phyloP scores from a whole-genome alignment of 64 coral and sea anemone species.

The Montipora sp. region DNA sequence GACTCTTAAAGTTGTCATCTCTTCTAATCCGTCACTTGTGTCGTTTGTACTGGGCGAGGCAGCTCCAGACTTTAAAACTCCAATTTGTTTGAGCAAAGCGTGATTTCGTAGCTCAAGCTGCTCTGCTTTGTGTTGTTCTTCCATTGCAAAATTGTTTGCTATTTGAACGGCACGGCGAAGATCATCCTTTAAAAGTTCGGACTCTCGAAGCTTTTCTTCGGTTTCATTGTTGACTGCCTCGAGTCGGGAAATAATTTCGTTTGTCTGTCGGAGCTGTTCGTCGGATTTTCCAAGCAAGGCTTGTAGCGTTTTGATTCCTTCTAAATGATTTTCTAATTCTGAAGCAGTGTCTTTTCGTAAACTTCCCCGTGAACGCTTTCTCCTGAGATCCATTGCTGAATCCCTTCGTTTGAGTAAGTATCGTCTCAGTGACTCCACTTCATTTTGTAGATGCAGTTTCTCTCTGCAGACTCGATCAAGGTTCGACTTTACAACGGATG shows the following conservation, averaged over 20 bases:
- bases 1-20: background rate
- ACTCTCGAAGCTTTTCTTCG: conserved; percentile 66
- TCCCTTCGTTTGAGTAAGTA: conserved; percentile 49
- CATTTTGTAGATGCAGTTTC: conserved; percentile 71
- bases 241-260: conserved; percentile 63
- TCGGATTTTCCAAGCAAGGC: conserved; percentile 61
- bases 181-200: conserved; percentile 48
- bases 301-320: conserved; percentile 71
- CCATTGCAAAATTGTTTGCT: conserved; percentile 67
- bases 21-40: conserved; percentile 1
- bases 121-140: conserved; percentile 50
- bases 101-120: conserved; percentile 37
- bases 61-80: background rate
- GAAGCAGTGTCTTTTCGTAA: background rate
- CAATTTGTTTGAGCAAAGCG: conserved; percentile 38
- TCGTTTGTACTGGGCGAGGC: background rate
- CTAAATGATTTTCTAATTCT: conserved; percentile 39
- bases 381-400: conserved; percentile 51
- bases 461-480: conserved; percentile 64
- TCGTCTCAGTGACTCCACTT: conserved; percentile 49
- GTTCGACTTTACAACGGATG: conserved; percentile 57
- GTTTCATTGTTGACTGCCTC: conserved; percentile 57
- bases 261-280: conserved; percentile 65
- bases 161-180: conserved; percentile 66
- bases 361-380: conserved; percentile 33